Evolutionary conservation across 37 sponge, comb jelly and placozoan genomes (phyloP).

Genomic region (Crambe crambe): DNA sequence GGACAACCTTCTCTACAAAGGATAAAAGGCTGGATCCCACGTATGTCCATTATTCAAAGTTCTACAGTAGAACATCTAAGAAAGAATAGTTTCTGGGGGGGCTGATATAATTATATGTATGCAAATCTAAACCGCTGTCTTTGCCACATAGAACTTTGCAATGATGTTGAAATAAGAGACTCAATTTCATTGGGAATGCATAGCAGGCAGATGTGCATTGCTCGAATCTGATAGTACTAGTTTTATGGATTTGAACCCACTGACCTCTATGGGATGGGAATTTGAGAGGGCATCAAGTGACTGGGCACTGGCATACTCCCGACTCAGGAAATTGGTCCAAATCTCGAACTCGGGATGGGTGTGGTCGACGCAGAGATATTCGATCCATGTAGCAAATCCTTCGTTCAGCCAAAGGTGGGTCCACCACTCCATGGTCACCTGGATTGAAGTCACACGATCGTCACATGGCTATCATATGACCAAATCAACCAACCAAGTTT

Average conservation of each 20-base stretch:
- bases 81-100: too few relatives aligned
- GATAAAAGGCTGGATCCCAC: too few relatives aligned
- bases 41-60: too few relatives aligned
- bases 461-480: not conserved
- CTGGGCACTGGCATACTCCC: slow-evolving; percentile 75
- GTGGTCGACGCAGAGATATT: slow-evolving; percentile 95
- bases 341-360: slow-evolving; percentile 93
- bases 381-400: slow-evolving; percentile 97
- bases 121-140: too few relatives aligned
- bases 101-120: too few relatives aligned
- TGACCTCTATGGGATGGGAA: slow-evolving; percentile 86
- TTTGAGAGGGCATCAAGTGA: slow-evolving; percentile 87
- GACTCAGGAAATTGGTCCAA: slow-evolving; percentile 90
- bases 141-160: too few relatives aligned
- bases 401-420: slow-evolving; percentile 98
- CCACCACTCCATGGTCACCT: slow-evolving; percentile 99
- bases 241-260: not conserved
- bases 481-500: slow-evolving; percentile 70
- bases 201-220: too few relatives aligned
- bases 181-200: too few relatives aligned
- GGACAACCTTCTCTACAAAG: too few relatives aligned
- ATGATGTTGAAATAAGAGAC: too few relatives aligned
- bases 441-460: not conserved
- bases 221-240: not conserved
- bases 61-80: too few relatives aligned